Conservation (phyloP, 2,113 vertebrate genomes). For the Antennarius striatus region DNA sequence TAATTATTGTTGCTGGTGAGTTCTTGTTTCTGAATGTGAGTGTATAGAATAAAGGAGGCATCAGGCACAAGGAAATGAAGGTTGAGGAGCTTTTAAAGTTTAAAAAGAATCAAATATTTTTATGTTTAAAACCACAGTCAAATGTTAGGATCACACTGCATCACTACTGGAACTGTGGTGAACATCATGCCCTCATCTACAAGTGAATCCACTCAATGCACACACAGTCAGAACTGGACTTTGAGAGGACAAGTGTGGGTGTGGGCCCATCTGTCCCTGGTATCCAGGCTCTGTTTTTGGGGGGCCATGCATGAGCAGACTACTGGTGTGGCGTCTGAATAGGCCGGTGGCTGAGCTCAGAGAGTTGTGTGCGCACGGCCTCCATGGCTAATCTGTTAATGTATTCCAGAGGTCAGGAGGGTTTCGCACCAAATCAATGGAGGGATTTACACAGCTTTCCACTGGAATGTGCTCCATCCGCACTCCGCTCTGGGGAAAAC, state of each 20-base stretch:
- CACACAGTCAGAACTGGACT: conserved; percentile 46
- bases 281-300: conserved; percentile 52
- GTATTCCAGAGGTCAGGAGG: conserved; percentile 83
- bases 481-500: conserved; percentile 71
- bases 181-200: conserved; percentile 6
- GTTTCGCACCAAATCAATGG: conserved; percentile 81
- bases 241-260: conserved; percentile 33
- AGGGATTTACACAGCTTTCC: conserved; percentile 82
- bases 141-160: neutral
- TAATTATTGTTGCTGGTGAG: too few relatives aligned
- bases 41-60: neutral
- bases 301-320: conserved; percentile 41
- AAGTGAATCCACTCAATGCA: conserved; percentile 19
- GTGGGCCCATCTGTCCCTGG: conserved; percentile 56
- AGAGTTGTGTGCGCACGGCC: conserved; percentile 63
- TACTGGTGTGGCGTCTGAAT: conserved; percentile 60
- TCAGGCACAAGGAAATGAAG: neutral
- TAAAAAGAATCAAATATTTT: too few relatives aligned
- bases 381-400: conserved; percentile 82
- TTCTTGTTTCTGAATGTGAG: too few relatives aligned
- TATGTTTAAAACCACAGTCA: too few relatives aligned
- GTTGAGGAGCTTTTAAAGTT: neutral
- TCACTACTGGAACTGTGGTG: conserved; percentile 1
- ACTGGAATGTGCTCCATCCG: conserved; percentile 79
- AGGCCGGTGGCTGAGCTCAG: conserved; percentile 56